Evolutionary conservation across 1,140 invertebrate genomes (phyloP).

Genomic region (Rhizoglyphus robini): DNA sequence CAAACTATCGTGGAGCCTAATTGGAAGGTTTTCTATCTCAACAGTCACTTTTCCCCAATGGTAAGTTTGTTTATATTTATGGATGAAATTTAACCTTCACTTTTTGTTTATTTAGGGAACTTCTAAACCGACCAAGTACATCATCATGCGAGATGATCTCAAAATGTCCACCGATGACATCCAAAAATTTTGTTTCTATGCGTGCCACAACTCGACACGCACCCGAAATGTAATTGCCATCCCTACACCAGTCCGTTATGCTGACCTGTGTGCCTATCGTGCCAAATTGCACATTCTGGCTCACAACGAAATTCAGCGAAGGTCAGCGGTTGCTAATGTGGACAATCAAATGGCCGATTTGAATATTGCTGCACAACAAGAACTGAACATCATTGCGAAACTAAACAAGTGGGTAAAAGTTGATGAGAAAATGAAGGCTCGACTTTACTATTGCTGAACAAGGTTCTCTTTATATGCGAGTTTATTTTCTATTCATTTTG

Average conservation of each 20-base stretch:
- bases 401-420: neutral
- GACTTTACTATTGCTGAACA: neutral
- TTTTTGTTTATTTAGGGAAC: conserved; percentile 21
- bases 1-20: conserved; percentile 59
- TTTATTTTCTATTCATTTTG: neutral
- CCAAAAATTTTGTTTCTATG: conserved; percentile 26
- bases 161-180: conserved; percentile 25
- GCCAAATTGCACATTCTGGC: conserved; percentile 17
- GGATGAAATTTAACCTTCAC: neutral
- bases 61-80: neutral
- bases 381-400: neutral
- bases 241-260: conserved; percentile 29
- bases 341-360: neutral
- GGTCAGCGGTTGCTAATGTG: neutral
- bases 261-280: conserved; percentile 30
- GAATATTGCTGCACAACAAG: neutral
- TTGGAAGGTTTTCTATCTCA: conserved; percentile 70
- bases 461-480: neutral
- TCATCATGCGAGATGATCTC: conserved; percentile 26
- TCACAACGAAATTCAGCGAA: too few species aligned
- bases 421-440: neutral
- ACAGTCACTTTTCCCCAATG: conserved; percentile 37
- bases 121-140: conserved; percentile 25
- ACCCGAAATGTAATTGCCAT: conserved; percentile 27
- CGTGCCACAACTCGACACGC: conserved; percentile 26